Conservation (phyloP, 2,888 invertebrate species). For the Ectemnius continuus region DNA sequence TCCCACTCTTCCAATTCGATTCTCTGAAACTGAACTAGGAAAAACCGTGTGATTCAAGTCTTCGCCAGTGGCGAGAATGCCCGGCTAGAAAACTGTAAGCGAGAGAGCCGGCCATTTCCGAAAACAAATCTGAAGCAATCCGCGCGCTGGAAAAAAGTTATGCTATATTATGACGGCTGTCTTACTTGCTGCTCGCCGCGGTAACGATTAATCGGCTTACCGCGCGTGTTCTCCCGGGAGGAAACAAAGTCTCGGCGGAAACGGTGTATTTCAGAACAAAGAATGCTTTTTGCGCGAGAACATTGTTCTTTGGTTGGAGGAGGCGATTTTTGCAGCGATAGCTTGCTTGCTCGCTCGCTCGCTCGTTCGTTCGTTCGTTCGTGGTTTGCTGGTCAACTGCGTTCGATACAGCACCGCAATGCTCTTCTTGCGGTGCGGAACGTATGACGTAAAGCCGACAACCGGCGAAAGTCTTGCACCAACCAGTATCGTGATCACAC, state of each 20-base stretch:
- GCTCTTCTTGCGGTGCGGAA: conserved; percentile 36
- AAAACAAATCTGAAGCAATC: too few species aligned
- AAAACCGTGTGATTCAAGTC: too few species aligned
- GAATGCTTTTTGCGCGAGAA: neutral
- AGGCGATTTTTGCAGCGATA: conserved; percentile 14
- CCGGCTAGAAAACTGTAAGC: too few species aligned
- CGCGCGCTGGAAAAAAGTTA: too few species aligned
- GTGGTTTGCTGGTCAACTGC: conserved; percentile 29
- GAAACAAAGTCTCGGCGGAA: conserved; percentile 8
- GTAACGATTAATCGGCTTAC: neutral
- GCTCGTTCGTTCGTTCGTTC: conserved; percentile 19
- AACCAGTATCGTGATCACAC: conserved; percentile 38
- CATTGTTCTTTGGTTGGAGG: conserved; percentile 19
- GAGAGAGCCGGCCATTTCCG: too few species aligned
- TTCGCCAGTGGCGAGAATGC: too few species aligned
- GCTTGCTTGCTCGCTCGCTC: too few species aligned
- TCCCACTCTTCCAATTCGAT: too few species aligned
- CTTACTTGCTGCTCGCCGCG: neutral
- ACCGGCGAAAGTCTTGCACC: conserved; percentile 54
- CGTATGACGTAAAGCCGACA: conserved; percentile 54
- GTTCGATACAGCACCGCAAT: conserved; percentile 30
- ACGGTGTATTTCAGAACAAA: conserved; percentile 19
- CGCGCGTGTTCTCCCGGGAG: neutral
- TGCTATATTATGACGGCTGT: neutral
- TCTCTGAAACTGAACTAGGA: too few species aligned